Percentiles rank a stretch among this genome's conserved stretches.
These are phyloP conservation scores for Ptychadena robeensis DNA, from an alignment of 2,797 vertebrate genomes.

Conservation along the genomic window DNA sequence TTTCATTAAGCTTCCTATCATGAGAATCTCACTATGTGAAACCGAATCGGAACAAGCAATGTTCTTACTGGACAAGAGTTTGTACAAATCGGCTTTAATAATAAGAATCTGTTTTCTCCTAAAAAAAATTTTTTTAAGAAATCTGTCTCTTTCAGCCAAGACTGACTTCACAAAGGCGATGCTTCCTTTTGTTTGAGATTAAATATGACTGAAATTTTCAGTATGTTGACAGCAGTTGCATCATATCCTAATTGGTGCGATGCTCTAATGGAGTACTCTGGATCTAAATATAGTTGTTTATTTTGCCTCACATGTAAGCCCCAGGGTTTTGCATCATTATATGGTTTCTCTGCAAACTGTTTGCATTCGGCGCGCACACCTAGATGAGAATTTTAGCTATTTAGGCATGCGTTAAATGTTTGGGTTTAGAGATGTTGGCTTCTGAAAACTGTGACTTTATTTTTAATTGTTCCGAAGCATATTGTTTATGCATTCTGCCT, in stretches of 20 bases:
- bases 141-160: background rate
- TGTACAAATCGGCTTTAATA: too few species aligned
- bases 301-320: conserved; percentile 75
- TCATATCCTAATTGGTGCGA: conserved; percentile 76
- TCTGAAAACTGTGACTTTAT: conserved; percentile 68
- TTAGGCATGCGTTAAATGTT: conserved; percentile 72
- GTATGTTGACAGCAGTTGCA: conserved; percentile 73
- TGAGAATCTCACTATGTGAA: too few species aligned
- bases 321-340: conserved; percentile 78
- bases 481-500: conserved; percentile 70
- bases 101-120: background rate
- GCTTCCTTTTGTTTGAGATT: conserved; percentile 18
- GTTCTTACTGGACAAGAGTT: too few species aligned
- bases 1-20: too few species aligned
- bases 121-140: background rate
- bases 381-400: conserved; percentile 70
- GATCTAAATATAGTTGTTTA: conserved; percentile 77
- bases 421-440: conserved; percentile 64
- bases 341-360: conserved; percentile 66
- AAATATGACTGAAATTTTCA: conserved; percentile 63
- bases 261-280: conserved; percentile 68
- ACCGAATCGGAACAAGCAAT: too few species aligned
- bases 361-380: conserved; percentile 71
- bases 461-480: conserved; percentile 67
- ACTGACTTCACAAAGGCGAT: background rate